Conservation (phyloP, 2,113 vertebrate genomes). For the Equus quagga region DNA sequence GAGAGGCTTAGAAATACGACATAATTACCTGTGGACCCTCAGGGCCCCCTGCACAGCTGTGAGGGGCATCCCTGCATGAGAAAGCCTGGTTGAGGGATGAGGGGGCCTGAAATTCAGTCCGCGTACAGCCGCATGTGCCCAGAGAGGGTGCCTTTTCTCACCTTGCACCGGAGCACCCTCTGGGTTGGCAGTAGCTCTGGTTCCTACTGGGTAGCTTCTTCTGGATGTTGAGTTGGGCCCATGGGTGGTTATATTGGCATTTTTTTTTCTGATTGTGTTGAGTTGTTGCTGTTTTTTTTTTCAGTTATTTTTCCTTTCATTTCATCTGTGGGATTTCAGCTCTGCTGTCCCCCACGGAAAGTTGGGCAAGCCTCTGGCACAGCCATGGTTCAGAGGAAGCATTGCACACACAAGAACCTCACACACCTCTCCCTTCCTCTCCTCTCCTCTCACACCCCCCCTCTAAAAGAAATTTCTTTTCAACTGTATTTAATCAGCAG, state of each 20-base stretch:
- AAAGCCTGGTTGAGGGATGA: neutral
- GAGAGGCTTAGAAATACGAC: slow-evolving; percentile 52
- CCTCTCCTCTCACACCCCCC: neutral
- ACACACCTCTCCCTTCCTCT: neutral
- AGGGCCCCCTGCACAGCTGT: neutral
- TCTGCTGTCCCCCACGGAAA: slow-evolving; percentile 17
- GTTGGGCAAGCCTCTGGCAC: neutral
- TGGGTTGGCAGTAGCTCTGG: neutral
- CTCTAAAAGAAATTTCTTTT: neutral
- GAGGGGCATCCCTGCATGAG: accelerated
- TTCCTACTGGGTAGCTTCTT: neutral
- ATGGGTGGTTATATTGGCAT: too few species aligned
- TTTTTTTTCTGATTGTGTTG: neutral
- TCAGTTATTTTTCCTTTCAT: neutral
- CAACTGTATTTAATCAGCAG: neutral
- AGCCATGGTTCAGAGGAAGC: slow-evolving; percentile 23
- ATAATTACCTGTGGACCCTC: neutral
- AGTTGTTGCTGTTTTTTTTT: neutral
- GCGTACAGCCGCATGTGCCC: accelerated
- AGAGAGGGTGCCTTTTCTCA: neutral
- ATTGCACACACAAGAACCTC: neutral
- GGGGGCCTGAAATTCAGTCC: neutral
- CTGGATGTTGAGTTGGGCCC: neutral
- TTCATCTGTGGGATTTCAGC: neutral
- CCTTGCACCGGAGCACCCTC: neutral